A percentile compares a stretch with the other conserved stretches of the same genome.
Conservation (phyloP, 2,113 vertebrate species). For the Montifringilla adamsi region DNA sequence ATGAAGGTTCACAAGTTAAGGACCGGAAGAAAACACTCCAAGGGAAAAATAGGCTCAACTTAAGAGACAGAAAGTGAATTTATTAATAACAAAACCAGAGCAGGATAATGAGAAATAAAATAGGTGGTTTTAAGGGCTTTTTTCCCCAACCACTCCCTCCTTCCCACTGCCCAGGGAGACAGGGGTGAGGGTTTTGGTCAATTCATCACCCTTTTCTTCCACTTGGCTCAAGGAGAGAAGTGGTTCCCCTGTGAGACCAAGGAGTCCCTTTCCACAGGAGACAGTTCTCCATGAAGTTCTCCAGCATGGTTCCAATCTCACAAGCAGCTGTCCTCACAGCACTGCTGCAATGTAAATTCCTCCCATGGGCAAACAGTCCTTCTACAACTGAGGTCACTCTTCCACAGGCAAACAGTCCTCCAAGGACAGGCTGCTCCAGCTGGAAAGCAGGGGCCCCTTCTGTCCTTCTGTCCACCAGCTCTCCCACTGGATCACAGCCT, state of each 20-base stretch:
- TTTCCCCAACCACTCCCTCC: not conserved
- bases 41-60: not conserved
- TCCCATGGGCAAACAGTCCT: not conserved
- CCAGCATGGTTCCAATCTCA: not conserved
- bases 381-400: not conserved
- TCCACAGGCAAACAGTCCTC: not conserved
- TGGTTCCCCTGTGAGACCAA: not conserved
- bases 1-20: not conserved
- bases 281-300: not conserved
- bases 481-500: not conserved
- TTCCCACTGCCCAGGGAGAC: fast-evolving
- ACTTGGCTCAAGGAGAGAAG: not conserved
- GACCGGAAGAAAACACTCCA: not conserved
- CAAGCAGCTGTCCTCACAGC: not conserved
- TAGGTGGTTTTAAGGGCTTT: not conserved
- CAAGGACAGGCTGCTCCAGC: not conserved
- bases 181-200: not conserved
- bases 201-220: not conserved
- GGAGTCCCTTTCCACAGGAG: not conserved
- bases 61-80: not conserved
- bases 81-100: not conserved
- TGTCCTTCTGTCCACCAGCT: not conserved
- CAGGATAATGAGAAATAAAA: not conserved
- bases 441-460: not conserved
- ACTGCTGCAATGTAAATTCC: not conserved